Base-by-base conservation (phyloP, 2,113 vertebrate genomes). In the Maccullochella peelii region DNA sequence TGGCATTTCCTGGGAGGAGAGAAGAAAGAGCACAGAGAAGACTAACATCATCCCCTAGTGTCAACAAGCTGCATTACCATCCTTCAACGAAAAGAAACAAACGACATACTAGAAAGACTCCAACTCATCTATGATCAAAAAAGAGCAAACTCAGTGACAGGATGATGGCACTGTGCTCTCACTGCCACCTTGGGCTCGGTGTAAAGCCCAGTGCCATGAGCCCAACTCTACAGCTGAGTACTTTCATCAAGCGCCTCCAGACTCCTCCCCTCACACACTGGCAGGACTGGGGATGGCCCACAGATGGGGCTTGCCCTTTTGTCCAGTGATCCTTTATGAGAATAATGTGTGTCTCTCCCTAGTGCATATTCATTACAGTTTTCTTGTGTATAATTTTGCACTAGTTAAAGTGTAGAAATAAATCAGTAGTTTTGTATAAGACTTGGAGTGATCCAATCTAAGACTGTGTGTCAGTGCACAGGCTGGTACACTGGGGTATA, bases 231-330 rank as follows among this genome's bases (percentile, higher is more conserved):
- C 86, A 91, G 93, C 91, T 94, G 93, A 94, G 91, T 92, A 93
- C 93, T 96, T 96, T 96, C 95, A 96, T 96, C 95, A 96, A 95
- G 74, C 93, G 91, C 91, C 95, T 94, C 90, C 75, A 86, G 90
- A 89, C 93, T 91, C 94, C 94, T 88, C 92, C 84, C 92, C 85
- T 83, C 78, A 89, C 95, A 96, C 95, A 95, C 94, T 95, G 94
- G 94, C 94, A 94, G 88, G 92, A 95, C 93, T 65, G 76, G 77
- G 78, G 77, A 77, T 12, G n/a, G 57, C 83, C 89, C 66, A 1
- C 52, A 74, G 73, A 63, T 40, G 40, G 68, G 75, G 75, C 49
- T 71, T 68, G 61, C 83, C 83, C 82, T 69, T 81, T 82, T 77
- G 89, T 93, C 93, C 90, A 18, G 15, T 82, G 90, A 85, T 91